A percentile compares a stretch with the other conserved stretches of the same genome.
phyloP scores from a whole-genome alignment of 2,113 vertebrate genomes.

The Laticauda colubrina region DNA sequence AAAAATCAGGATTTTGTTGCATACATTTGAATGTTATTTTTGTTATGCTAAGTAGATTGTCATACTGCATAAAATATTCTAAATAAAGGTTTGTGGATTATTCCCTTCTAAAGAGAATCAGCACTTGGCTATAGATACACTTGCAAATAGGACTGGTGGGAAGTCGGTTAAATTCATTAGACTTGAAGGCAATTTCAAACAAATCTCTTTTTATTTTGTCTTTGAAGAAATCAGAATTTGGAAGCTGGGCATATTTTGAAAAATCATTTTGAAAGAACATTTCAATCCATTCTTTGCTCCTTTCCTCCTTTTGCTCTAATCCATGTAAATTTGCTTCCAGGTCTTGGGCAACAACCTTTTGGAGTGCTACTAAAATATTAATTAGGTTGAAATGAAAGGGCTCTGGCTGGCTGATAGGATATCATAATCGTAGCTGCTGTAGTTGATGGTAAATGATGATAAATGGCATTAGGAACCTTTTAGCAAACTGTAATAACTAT shows the following conservation, averaged over 20 bases:
- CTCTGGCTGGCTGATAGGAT: slow-evolving; percentile 77
- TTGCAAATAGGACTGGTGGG: slow-evolving; percentile 49
- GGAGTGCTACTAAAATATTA: slow-evolving; percentile 87
- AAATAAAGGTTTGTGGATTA: slow-evolving; percentile 53
- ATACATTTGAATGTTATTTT: slow-evolving; percentile 30
- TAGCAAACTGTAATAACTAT: slow-evolving; percentile 85
- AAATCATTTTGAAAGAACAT: neutral
- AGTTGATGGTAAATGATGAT: slow-evolving; percentile 87
- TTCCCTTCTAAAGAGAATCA: slow-evolving; percentile 39
- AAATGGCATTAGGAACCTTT: slow-evolving; percentile 89
- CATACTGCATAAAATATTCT: slow-evolving; percentile 40
- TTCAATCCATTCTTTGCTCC: neutral
- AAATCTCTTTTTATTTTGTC: slow-evolving; percentile 5
- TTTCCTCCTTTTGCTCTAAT: slow-evolving; percentile 41
- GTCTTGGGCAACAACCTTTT: slow-evolving; percentile 72
- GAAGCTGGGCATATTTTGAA: slow-evolving; percentile 43
- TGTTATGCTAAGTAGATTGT: slow-evolving; percentile 50
- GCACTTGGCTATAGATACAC: slow-evolving; percentile 30
- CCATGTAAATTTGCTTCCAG: slow-evolving; percentile 76
- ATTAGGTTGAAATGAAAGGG: slow-evolving; percentile 84
- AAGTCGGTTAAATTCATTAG: neutral
- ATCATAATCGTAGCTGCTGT: slow-evolving; percentile 81
- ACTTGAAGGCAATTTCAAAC: slow-evolving; percentile 29
- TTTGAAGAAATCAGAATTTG: slow-evolving; percentile 36
- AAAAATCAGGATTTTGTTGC: neutral